phyloP scores from a whole-genome alignment of 2,113 vertebrate genomes.

The Struthidea cinerea region DNA sequence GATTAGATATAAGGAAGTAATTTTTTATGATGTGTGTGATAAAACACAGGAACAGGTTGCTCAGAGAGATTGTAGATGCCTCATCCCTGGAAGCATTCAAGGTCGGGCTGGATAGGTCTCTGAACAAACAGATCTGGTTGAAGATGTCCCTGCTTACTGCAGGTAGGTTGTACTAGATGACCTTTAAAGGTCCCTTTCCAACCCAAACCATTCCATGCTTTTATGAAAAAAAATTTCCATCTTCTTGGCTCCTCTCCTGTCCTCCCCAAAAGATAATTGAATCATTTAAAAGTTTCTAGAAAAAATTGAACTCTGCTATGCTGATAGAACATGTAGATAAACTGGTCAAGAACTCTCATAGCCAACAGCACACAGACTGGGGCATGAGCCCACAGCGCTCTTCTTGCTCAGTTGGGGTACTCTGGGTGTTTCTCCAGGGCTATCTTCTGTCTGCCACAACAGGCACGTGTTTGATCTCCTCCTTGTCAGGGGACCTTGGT shows the following conservation, averaged over 20 bases:
- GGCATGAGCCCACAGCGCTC: fast-evolving
- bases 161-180: background rate
- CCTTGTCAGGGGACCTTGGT: background rate
- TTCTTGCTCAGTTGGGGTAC: background rate
- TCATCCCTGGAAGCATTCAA: background rate
- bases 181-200: background rate
- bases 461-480: background rate
- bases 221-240: background rate
- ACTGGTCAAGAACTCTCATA: background rate
- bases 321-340: background rate
- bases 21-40: background rate
- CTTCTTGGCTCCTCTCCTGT: fast-evolving
- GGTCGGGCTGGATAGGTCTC: fast-evolving
- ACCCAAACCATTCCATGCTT: background rate
- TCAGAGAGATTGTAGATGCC: background rate
- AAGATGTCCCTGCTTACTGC: too few species aligned
- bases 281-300: background rate
- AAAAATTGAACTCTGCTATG: background rate
- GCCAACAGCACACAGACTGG: background rate
- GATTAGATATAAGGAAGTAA: background rate
- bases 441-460: background rate
- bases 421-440: background rate
- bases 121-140: background rate
- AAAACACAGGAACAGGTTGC: background rate
- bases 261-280: background rate